Evolutionary conservation across 2,113 vertebrate genomes (phyloP).

Genomic region (Reinhardtius hippoglossoides): DNA sequence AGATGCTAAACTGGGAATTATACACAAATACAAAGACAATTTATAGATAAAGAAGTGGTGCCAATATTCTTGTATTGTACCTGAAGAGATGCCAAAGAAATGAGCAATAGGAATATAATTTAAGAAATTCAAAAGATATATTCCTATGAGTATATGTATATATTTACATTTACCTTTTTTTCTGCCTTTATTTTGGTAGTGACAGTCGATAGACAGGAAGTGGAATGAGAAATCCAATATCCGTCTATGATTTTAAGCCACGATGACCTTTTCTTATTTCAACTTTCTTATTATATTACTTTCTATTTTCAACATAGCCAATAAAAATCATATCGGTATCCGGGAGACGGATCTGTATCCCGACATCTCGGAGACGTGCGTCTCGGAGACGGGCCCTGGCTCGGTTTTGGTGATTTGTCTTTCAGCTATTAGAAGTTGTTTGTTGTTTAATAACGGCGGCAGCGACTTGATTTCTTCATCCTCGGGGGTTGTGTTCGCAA

Average conservation of each 20-base stretch:
- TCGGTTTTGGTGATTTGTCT: neutral
- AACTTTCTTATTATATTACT: neutral
- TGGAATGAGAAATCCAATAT: neutral
- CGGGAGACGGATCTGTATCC: too few relatives aligned
- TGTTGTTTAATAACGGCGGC: neutral
- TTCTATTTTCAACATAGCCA: too few relatives aligned
- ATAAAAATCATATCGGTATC: too few relatives aligned
- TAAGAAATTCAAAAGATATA: too few relatives aligned
- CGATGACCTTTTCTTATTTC: neutral
- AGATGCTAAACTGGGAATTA: too few relatives aligned
- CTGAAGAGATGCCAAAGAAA: neutral
- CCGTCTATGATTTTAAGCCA: neutral
- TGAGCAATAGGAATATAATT: neutral
- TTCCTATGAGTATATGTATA: too few relatives aligned
- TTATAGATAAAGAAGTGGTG: neutral
- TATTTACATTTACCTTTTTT: too few relatives aligned
- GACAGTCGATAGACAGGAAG: too few relatives aligned
- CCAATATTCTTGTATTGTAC: too few relatives aligned
- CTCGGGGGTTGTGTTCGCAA: conserved; percentile 21
- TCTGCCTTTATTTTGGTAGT: too few relatives aligned
- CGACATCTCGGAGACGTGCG: neutral
- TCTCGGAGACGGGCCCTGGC: neutral
- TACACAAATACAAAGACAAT: too few relatives aligned
- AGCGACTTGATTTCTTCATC: conserved; percentile 15
- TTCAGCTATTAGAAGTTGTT: neutral